Base-by-base conservation (phyloP, 2,797 vertebrate genomes). In the Chloroceryle inda region DNA sequence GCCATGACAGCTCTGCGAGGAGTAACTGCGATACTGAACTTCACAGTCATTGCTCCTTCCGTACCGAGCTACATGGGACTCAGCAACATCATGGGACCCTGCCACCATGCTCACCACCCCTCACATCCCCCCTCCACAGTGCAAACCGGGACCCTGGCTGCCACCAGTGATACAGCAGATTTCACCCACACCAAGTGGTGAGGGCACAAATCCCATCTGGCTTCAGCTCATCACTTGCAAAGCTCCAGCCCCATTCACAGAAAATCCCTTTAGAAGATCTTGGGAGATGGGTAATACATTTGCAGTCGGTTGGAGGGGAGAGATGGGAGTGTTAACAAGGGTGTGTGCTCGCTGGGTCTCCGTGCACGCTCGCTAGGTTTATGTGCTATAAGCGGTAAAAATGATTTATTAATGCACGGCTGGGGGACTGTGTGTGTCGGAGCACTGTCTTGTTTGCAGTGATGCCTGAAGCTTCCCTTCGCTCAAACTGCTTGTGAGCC, bases 311-410 rank as follows among this genome's bases (percentile, higher is more conserved):
- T 68, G 81, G 89, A 89, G 78, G 81, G 74, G 68, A 64, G 78
- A 83, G 92, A 66, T 0, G 0, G 33, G 81, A 93, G 68, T 0
- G 1, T 81, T 96, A 94, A 80, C 77, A 49, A 83, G 86, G 2
- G 19, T 38, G 45, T 1, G 1, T 69, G 56, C 84, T 93, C 2
- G 0, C 85, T 64, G 85, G 47, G 82, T 71, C 81, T 77, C 64
- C 0, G 0, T 89, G 89, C 85, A 24, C 0, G 6, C 93, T 94
- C 1, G 0, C 88, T 71, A 84, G 72, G 86, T 92, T 95, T 92
- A 55, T 92, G 87, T 69, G 88, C 90, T 94, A 8, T 74, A 72
- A 85, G 68, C 84, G 92, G 86, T 94, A 85, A 92, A 95, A 91
- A 27, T 75, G 91, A 91, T 92, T 93, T 94, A 91, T 77, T 77